phyloP scores from a whole-genome alignment of 2,797 vertebrate genomes.

The Myotis findleyi region DNA sequence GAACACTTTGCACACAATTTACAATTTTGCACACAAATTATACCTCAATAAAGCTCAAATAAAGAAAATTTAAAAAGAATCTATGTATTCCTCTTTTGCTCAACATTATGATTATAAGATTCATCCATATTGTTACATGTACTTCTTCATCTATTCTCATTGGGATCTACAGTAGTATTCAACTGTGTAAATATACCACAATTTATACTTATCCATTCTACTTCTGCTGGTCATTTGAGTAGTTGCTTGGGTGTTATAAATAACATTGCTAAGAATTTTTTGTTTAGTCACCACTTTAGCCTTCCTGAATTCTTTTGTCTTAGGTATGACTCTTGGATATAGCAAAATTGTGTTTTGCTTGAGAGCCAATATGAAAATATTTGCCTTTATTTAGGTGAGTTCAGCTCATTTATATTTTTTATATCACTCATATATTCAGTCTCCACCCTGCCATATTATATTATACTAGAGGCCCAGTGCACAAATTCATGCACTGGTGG shows the following conservation, averaged over 20 bases:
- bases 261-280: neutral
- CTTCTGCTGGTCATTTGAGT: neutral
- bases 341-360: neutral
- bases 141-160: neutral
- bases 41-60: neutral
- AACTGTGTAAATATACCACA: neutral
- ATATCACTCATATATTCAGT: neutral
- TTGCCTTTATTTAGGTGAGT: slow-evolving; percentile 10
- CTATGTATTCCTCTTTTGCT: neutral
- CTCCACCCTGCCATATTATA: neutral
- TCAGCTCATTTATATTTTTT: neutral
- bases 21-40: neutral
- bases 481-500: no score
- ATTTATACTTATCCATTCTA: neutral
- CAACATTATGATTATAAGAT: neutral
- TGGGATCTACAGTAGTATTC: neutral
- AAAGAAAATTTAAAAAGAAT: neutral
- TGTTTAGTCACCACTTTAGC: neutral
- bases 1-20: neutral
- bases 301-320: neutral
- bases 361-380: slow-evolving; percentile 5
- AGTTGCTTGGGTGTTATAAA: neutral
- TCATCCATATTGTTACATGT: neutral
- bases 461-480: neutral
- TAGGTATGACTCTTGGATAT: neutral